phyloP scores from a whole-genome alignment of 2,888 invertebrate species.

The Lacanobia wlatinum region DNA sequence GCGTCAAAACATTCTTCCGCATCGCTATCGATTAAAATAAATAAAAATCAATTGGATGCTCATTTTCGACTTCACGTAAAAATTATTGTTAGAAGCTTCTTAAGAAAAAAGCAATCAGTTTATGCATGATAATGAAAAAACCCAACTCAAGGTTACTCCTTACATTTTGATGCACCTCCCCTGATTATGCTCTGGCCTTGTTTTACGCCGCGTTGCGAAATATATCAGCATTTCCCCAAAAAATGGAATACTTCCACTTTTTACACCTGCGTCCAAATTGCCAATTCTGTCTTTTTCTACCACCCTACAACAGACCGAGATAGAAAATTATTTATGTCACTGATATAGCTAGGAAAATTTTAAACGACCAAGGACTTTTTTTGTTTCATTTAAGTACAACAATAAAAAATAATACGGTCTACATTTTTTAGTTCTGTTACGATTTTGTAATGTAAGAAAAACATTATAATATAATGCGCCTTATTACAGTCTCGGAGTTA shows the following conservation, averaged over 20 bases:
- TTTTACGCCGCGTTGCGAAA: conserved; percentile 37
- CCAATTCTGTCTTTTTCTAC: conserved; percentile 19
- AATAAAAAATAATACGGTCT: conserved; percentile 46
- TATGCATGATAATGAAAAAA: conserved; percentile 7
- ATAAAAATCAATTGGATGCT: neutral
- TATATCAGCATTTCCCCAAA: conserved; percentile 45
- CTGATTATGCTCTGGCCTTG: conserved; percentile 20
- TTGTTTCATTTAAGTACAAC: conserved; percentile 32
- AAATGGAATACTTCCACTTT: conserved; percentile 27
- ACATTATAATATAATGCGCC: conserved; percentile 22
- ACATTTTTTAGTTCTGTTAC: conserved; percentile 30
- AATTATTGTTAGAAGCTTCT: neutral
- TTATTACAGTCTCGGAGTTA: conserved; percentile 21
- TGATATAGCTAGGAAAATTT: conserved; percentile 34
- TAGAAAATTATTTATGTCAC: conserved; percentile 45
- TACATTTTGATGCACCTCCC: conserved; percentile 38
- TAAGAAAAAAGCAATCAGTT: neutral
- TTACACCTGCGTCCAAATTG: conserved; percentile 58
- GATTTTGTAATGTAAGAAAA: conserved; percentile 49
- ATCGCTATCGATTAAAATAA: neutral
- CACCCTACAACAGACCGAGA: neutral
- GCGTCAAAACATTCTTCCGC: neutral
- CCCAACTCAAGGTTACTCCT: neutral
- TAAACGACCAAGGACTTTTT: conserved; percentile 30
- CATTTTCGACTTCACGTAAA: neutral